Conservation (phyloP, 2,113 vertebrate species). For the Anoplopoma fimbria region DNA sequence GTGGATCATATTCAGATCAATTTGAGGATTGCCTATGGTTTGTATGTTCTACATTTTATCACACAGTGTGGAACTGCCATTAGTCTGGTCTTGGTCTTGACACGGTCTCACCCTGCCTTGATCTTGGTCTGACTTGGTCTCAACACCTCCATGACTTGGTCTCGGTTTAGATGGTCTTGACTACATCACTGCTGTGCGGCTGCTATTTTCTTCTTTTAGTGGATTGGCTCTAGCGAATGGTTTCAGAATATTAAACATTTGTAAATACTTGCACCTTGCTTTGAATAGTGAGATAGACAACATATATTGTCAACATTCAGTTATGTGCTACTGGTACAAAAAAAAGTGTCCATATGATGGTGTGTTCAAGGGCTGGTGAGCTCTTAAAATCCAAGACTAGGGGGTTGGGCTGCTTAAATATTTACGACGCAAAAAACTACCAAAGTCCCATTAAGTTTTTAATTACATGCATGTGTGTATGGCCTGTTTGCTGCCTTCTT, state of each 20-base stretch:
- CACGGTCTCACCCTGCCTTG: too few relatives aligned
- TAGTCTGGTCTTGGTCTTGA: background rate
- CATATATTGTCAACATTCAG: background rate
- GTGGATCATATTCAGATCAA: background rate
- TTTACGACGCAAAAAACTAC: background rate
- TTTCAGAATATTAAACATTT: background rate
- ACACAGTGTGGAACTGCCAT: background rate
- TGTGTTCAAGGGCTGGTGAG: background rate
- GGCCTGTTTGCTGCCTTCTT: too few relatives aligned
- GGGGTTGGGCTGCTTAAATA: background rate
- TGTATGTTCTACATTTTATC: background rate
- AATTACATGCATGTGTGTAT: background rate
- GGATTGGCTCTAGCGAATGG: background rate
- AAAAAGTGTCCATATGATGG: background rate
- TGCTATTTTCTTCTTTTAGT: background rate
- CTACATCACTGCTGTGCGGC: background rate
- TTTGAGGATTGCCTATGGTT: background rate
- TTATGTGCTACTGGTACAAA: background rate
- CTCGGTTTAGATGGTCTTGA: background rate
- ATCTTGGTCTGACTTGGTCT: too few relatives aligned
- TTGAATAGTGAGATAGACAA: background rate
- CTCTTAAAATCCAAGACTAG: background rate
- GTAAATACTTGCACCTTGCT: background rate
- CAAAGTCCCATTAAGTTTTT: background rate
- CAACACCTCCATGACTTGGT: too few relatives aligned